Base-by-base conservation (phyloP, 2,797 vertebrate genomes). In the Melanotaenia trifasciata region DNA sequence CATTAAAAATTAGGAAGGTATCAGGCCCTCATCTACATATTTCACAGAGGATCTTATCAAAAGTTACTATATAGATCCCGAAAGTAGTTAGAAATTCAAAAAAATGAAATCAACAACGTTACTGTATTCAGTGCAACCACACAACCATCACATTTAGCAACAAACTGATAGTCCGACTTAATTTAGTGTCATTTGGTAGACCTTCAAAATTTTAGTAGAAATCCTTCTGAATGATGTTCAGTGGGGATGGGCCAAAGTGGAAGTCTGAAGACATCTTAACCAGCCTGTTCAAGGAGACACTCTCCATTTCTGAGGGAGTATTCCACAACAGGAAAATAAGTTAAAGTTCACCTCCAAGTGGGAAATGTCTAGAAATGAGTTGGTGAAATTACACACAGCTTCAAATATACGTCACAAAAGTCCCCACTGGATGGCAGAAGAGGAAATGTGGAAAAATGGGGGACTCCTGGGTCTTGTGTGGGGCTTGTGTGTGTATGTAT, bases 381-480 rank as follows among this genome's bases (percentile, higher is more conserved):
- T 35, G 28, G 61, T 61, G 82, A 89, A 87, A 90, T 91, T 84
- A 89, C 77, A 81, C 79, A 79, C 74, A 80, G 76, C 84, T 87
- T 94, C 83, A 90, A 92, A 93, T 92, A 91, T 92, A 89, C 84
- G 92, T 93, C 87, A 92, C 79, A 92, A 88, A 89, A 76, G 66
- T 79, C 78, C 85, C 70, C 67, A 70, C 66, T 72, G 84, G 83
- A 84, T 75, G 54, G 54, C 38, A 60, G 51, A 28, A 64, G 60
- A 72, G 64, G 80, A 70, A 70, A 76, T 58, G 61, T 63, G 67
- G 51, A 26, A 58, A 75, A 79, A 64, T 7, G 16, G 43, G n/a
- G 51, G 68, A 47, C 50, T 50, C 58, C 26, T 1, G 9, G 36
- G 36, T 63, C 60, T 53, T 35, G 45, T 33, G 50, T 61, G 71